Evolutionary conservation across 2,113 vertebrate species (phyloP), one percentile per base, ranked within the genome.

Genomic region (Narcine bancroftii): DNA sequence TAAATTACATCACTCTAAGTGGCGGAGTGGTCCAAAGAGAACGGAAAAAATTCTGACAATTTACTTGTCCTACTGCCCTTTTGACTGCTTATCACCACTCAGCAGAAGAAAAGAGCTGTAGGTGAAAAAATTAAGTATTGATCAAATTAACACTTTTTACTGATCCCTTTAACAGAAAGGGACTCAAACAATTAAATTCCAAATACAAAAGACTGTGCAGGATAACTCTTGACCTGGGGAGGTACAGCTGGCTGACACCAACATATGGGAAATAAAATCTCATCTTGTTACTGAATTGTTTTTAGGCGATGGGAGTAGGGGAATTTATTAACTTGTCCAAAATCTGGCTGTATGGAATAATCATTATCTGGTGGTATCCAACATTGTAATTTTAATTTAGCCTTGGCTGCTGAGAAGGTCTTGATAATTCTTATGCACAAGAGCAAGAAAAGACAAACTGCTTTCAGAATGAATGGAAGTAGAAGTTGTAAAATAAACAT

Each of bases 91-190:
- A 99, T 99, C 98, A 97, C 97, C 94, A 96, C 95, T 97, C 96
- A 96, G 96, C 98, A 99, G 98, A 97, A 97, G 96, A 97, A 97
- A 97, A 97, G 96, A 96, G 94, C 96, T 96, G 95, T 93, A 95
- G 96, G 97, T 96, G 97, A 97, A 97, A 99, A 99, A 99, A 99
- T 98, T 99, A 99, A 97, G 97, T 98, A 99, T 99, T 99, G 98
- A 99, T 99, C 98, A 99, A 99, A 99, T 99, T 99, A 99, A 97
- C 97, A 97, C 97, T 98, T 98, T 98, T 98, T 97, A 98, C 97
- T 97, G 96, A 97, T 97, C 96, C 96, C 95, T 97, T 97, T 96
- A 97, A 96, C 96, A 96, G 95, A 95, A 95, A 96, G 95, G 96
- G 96, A 97, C 96, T 94, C 95, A 96, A 97, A 96, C 97, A 97